phyloP scores from a whole-genome alignment of 2,888 invertebrate species.

The Ornithoptera alexandrae region DNA sequence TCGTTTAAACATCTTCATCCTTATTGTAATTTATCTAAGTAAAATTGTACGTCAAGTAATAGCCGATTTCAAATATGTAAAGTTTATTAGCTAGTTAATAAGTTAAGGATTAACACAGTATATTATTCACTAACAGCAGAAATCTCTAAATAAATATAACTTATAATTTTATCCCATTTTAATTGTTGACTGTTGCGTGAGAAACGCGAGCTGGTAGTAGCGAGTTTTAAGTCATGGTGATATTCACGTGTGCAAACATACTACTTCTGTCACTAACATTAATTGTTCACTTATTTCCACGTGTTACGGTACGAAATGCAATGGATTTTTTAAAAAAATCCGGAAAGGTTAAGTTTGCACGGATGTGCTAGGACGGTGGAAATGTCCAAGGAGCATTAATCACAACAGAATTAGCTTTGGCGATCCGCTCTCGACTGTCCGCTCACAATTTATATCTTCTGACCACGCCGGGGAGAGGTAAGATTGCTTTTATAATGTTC shows the following conservation, averaged over 20 bases:
- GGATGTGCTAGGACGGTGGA: slow-evolving; percentile 59
- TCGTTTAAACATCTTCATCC: too few species aligned
- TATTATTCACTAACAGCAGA: slow-evolving; percentile 18
- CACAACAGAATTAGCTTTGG: slow-evolving; percentile 79
- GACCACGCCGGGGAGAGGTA: slow-evolving; percentile 34
- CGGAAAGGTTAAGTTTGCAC: slow-evolving; percentile 39
- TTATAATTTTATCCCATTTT: slow-evolving; percentile 40
- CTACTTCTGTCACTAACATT: slow-evolving; percentile 19
- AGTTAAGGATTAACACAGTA: neutral
- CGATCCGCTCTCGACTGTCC: slow-evolving; percentile 76
- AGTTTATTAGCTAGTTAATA: neutral
- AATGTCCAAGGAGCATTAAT: slow-evolving; percentile 77
- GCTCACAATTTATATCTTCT: slow-evolving; percentile 66
- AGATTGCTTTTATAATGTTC: slow-evolving; percentile 37
- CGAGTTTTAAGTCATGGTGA: slow-evolving; percentile 54
- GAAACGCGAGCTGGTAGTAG: slow-evolving; percentile 74
- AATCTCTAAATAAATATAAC: slow-evolving; percentile 54
- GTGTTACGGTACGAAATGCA: slow-evolving; percentile 44
- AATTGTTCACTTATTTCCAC: slow-evolving; percentile 21
- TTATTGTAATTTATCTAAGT: neutral
- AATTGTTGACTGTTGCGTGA: slow-evolving; percentile 74
- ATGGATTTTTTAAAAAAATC: slow-evolving; percentile 27
- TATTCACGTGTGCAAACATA: slow-evolving; percentile 38
- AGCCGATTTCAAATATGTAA: neutral
- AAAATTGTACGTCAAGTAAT: neutral